Evolutionary conservation across 2,797 vertebrate species (phyloP).

Genomic region (Oophaga sylvatica): DNA sequence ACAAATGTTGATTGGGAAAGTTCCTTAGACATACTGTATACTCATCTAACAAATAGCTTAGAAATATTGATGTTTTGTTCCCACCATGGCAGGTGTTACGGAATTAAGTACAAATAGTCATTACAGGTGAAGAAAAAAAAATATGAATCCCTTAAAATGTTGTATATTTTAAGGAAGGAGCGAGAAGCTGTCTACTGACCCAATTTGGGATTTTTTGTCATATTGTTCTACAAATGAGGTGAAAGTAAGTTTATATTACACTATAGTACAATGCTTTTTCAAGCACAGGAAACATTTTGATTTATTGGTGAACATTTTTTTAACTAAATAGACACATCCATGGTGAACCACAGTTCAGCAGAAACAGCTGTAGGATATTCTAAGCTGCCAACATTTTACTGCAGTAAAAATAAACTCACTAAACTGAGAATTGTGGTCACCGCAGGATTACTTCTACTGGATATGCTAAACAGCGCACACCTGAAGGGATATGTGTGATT

Average conservation of each 20-base stretch:
- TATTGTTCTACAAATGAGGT: slow-evolving; percentile 61
- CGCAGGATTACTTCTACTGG: slow-evolving; percentile 57
- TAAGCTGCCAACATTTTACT: slow-evolving; percentile 62
- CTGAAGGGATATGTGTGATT: slow-evolving; percentile 55
- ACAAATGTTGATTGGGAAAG: slow-evolving; percentile 44
- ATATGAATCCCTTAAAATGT: slow-evolving; percentile 46
- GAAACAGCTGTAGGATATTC: slow-evolving; percentile 61
- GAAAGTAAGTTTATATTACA: slow-evolving; percentile 63
- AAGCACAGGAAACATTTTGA: slow-evolving; percentile 62
- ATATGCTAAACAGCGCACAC: slow-evolving; percentile 55
- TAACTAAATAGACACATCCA: slow-evolving; percentile 62
- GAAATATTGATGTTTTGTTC: slow-evolving; percentile 52
- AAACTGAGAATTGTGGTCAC: slow-evolving; percentile 57
- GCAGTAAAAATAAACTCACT: slow-evolving; percentile 60
- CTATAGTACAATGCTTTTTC: slow-evolving; percentile 60
- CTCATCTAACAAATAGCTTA: slow-evolving; percentile 47
- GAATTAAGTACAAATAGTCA: slow-evolving; percentile 54
- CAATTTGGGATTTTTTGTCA: slow-evolving; percentile 60
- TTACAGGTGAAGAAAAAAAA: slow-evolving; percentile 53
- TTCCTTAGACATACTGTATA: slow-evolving; percentile 14
- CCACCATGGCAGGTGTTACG: slow-evolving; percentile 50
- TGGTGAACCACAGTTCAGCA: slow-evolving; percentile 62
- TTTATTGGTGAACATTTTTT: slow-evolving; percentile 62
- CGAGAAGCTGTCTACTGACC: slow-evolving; percentile 57
- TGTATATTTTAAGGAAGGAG: slow-evolving; percentile 56